phyloP scores from a whole-genome alignment of 2,113 vertebrate genomes.

The Thunnus maccoyii region DNA sequence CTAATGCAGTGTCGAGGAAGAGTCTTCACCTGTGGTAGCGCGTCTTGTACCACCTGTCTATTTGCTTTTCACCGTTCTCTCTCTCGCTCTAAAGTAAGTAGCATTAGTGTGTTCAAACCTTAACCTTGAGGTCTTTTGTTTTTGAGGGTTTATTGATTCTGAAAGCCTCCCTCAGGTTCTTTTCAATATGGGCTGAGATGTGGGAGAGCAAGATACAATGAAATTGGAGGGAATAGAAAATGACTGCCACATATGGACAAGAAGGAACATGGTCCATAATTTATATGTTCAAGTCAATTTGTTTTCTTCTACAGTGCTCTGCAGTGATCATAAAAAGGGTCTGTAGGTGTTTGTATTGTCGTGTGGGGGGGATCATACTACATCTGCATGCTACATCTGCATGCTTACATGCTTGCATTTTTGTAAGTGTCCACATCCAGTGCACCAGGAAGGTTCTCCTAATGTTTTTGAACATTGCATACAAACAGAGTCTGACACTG shows the following conservation, averaged over 20 bases:
- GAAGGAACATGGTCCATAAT: not conserved
- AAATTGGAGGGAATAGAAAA: not conserved
- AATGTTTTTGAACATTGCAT: not conserved
- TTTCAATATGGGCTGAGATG: not conserved
- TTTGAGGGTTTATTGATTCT: slow-evolving; percentile 14
- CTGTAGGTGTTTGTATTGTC: not conserved
- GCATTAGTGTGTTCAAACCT: not conserved
- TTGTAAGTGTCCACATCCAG: too few relatives aligned
- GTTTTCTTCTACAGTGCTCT: not conserved
- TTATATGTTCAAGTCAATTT: not conserved
- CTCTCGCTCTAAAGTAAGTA: not conserved
- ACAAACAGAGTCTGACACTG: not conserved
- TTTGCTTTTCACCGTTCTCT: not conserved
- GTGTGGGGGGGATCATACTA: not conserved
- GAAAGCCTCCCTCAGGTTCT: slow-evolving; percentile 1
- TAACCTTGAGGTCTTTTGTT: slow-evolving; percentile 2
- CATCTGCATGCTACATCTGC: too few relatives aligned
- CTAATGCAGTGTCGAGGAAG: not conserved
- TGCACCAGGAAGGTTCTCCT: too few relatives aligned
- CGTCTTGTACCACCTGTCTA: not conserved
- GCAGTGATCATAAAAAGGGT: not conserved
- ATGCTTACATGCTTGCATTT: too few relatives aligned
- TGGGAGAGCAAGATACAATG: not conserved
- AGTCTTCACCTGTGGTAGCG: not conserved
- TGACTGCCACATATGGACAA: not conserved